These are phyloP conservation scores for Danaus melanippus DNA, from an alignment of 1,140 invertebrate species.

Conservation along the genomic window DNA sequence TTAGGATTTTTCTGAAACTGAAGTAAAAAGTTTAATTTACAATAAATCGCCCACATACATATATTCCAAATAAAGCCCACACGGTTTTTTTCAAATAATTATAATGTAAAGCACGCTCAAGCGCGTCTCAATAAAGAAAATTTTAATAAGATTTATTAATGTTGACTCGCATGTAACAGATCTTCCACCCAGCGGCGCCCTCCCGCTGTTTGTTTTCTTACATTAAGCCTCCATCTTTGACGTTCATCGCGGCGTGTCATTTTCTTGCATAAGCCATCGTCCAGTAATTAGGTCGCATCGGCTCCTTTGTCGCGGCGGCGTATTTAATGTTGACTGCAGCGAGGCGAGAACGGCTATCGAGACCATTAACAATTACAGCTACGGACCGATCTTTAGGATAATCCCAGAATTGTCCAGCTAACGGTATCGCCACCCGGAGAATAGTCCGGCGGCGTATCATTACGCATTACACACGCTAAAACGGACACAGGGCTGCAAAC, in stretches of 20 bases:
- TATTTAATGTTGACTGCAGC: constrained; percentile 54
- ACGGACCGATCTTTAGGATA: constrained; percentile 60
- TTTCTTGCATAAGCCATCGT: constrained; percentile 53
- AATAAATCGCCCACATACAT: no score
- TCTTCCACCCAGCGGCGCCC: constrained; percentile 16
- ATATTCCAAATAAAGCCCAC: no score
- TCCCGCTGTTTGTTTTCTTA: constrained; percentile 59
- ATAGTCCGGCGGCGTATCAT: constrained; percentile 53
- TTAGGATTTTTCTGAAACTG: no score
- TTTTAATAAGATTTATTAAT: constrained; percentile 10
- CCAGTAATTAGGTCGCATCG: constrained; percentile 44
- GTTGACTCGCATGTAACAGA: constrained; percentile 17
- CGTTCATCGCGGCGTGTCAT: constrained; percentile 33
- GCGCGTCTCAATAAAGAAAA: background rate
- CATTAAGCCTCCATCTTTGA: constrained; percentile 34
- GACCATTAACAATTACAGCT: constrained; percentile 48
- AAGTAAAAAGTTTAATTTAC: no score
- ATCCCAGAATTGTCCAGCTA: constrained; percentile 57
- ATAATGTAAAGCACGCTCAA: no score
- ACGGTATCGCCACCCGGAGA: constrained; percentile 50
- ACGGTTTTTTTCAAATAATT: no score
- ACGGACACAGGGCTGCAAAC: constrained; percentile 26
- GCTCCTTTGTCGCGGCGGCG: constrained; percentile 41
- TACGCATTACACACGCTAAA: constrained; percentile 52
- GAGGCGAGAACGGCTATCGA: constrained; percentile 62